A percentile compares a stretch with the other conserved stretches of the same genome.
These are phyloP conservation scores for Helicolenus hilgendorfi DNA, from an alignment of 2,797 vertebrate species.

Conservation along the genomic window DNA sequence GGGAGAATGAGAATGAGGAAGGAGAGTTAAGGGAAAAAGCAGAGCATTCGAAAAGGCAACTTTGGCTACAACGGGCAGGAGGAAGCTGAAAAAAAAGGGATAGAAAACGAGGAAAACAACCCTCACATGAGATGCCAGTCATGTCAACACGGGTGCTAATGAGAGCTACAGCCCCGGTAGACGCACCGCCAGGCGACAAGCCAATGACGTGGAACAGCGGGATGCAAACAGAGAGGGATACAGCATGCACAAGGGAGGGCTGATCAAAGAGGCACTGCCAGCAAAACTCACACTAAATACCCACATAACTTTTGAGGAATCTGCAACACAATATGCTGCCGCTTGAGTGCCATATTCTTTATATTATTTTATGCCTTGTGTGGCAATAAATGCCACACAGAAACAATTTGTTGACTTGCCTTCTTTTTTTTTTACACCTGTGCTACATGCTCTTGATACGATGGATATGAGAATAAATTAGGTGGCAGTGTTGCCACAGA, in stretches of 20 bases:
- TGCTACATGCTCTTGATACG: not conserved
- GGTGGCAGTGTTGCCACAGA: constrained; percentile 9
- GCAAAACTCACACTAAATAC: constrained; percentile 51
- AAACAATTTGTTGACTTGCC: constrained; percentile 25
- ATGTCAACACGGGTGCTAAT: constrained; percentile 71
- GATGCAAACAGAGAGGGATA: constrained; percentile 50
- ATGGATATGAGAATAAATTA: constrained; percentile 34
- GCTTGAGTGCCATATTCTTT: constrained; percentile 15
- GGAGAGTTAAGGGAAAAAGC: not conserved
- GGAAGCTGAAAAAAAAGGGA: constrained; percentile 27
- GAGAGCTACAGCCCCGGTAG: constrained; percentile 60
- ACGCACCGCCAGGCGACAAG: constrained; percentile 48
- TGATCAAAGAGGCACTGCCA: constrained; percentile 55
- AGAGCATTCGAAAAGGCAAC: constrained; percentile 13
- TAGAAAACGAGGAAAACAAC: constrained; percentile 45
- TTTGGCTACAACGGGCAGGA: constrained; percentile 3
- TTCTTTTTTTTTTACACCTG: not conserved
- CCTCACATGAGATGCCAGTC: constrained; percentile 77
- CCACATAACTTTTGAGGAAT: constrained; percentile 38
- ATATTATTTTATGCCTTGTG: not conserved
- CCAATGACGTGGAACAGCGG: constrained; percentile 51
- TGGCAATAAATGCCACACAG: not conserved
- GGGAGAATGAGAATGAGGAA: constrained; percentile 32
- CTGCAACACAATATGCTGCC: constrained; percentile 2
- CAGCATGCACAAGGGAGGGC: constrained; percentile 8